Evolutionary conservation across 1,140 invertebrate genomes (phyloP), one percentile per base, ranked within the genome.

Genomic region (Drosophila nasuta): DNA sequence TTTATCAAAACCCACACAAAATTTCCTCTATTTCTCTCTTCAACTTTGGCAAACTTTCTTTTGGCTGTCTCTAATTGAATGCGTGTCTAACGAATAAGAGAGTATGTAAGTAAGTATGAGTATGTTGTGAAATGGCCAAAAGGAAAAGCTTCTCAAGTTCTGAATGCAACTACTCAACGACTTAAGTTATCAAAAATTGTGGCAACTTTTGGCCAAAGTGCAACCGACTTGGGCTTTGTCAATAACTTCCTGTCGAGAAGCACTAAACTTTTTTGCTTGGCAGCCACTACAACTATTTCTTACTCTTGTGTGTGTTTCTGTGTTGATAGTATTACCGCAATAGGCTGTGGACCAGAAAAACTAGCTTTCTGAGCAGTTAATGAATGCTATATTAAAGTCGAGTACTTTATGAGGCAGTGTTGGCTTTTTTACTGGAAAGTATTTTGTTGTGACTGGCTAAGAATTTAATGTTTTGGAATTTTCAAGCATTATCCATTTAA

Each of bases 21-120:
- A 87, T 65, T 77, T 86, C 72, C 52, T 38, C 54, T 72, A 75
- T 58, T 81, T 59, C 79, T 76, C 77, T 86, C 60, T 75, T 76
- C 74, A 11, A 45, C 48, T 46, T 63, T 11, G 3, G 7, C 13
- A 2, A 59, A 87, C 64, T 71, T 68, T 8, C 8, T n/a, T 13
- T 54, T 15, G 38, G 38, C 20, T 13, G 8, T 72, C 79, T 88
- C 79, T 87, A 87, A 80, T 88, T 87, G 83, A 82, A 87, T 81
- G 73, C 72, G 79, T 13, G 41, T 43, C 2, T 43, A 4, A 5
- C 41, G 41, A 13, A 6, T 49, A 30, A 25, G 20, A 20, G 20
- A 25, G 20, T 25, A 25, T 4, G 20, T 20, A 20, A 25, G 20
- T 35, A 38, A 38, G 49, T 64, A 17, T 70, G 74, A 13, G 20